phyloP scores from a whole-genome alignment of 2,888 invertebrate species.

The Brassicogethes aeneus region DNA sequence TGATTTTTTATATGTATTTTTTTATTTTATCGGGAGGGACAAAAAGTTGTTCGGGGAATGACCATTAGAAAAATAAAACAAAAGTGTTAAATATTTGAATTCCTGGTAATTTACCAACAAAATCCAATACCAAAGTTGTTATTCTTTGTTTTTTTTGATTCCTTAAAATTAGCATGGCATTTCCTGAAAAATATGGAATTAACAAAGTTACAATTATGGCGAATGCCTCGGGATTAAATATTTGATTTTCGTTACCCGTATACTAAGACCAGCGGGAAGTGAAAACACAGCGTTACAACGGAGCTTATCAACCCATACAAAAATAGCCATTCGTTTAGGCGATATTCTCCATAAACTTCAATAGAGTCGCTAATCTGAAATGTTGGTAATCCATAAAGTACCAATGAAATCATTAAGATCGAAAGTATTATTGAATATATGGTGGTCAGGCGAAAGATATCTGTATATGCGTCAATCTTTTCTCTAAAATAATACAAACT shows the following conservation, averaged over 20 bases:
- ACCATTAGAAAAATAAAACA: no score
- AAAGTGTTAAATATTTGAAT: no score
- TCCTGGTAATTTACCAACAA: no score
- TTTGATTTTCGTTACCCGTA: not conserved
- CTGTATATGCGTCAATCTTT: not conserved
- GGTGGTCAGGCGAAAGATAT: not conserved
- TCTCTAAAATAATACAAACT: not conserved
- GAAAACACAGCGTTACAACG: not conserved
- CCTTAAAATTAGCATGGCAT: no score
- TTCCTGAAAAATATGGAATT: no score
- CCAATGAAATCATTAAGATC: not conserved
- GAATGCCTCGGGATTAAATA: no score
- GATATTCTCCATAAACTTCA: not conserved
- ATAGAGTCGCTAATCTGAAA: not conserved
- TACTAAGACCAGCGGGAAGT: not conserved
- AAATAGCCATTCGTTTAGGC: not conserved
- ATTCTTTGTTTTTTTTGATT: no score
- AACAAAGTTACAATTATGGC: no score
- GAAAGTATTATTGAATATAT: not conserved
- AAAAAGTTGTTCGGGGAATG: no score
- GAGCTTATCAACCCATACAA: not conserved
- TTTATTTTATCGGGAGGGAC: no score
- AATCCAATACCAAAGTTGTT: no score
- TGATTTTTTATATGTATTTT: no score
- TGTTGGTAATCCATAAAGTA: not conserved